A percentile compares a stretch with the other conserved stretches of the same genome.
Conservation (phyloP, 2,113 vertebrate species). For the Paracanthobrama guichenoti region DNA sequence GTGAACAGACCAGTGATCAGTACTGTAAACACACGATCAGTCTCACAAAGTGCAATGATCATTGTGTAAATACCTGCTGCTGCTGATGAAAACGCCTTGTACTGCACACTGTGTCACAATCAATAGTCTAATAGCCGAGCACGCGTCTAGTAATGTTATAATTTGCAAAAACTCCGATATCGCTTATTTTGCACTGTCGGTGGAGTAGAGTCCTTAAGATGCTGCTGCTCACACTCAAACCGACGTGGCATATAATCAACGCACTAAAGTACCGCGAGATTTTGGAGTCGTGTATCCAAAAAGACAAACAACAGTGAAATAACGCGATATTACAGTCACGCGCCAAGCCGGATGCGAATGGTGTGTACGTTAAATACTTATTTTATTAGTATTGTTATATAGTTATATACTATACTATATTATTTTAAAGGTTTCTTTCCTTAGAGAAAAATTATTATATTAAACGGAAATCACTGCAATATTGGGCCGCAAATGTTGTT, state of each 20-base stretch:
- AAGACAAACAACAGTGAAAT: background rate
- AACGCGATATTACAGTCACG: background rate
- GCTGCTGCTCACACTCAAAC: constrained; percentile 39
- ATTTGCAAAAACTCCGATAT: too few relatives aligned
- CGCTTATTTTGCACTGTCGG: background rate
- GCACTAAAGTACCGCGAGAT: constrained; percentile 42
- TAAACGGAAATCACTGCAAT: background rate
- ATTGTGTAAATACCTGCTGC: constrained; percentile 16
- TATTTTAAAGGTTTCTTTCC: background rate
- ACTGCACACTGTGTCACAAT: background rate
- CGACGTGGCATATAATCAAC: constrained; percentile 55
- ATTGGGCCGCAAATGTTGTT: background rate
- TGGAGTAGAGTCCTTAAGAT: background rate
- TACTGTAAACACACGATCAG: background rate
- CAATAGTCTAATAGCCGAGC: background rate
- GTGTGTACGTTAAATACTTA: background rate
- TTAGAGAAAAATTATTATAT: background rate
- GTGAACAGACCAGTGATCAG: background rate
- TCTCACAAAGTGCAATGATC: background rate
- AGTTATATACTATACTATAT: background rate
- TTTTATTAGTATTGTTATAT: too few relatives aligned
- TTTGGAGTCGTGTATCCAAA: too few relatives aligned
- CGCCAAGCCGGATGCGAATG: background rate
- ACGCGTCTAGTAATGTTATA: background rate
- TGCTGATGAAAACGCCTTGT: background rate